Base-by-base conservation (phyloP, 2,888 invertebrate genomes). In the Suillia variegata region DNA sequence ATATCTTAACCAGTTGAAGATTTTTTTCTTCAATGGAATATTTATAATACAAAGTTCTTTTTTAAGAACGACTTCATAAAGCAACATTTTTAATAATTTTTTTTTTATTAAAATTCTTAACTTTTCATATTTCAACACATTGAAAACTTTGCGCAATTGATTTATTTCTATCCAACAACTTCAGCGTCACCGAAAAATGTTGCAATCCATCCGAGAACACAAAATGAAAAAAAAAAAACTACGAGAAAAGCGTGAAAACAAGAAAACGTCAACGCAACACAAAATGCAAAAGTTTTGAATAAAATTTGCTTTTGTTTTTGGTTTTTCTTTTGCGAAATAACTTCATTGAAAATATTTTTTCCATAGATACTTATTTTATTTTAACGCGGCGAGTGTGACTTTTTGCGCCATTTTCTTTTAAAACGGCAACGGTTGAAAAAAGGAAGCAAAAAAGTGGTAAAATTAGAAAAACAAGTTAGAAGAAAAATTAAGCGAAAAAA, bases 141-240 rank as follows among this genome's bases (percentile, higher is more conserved):
- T 49, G 12, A 24, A 56, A 56, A 56, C 49, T 56, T 56, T 56
- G n/a, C 31, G 50, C 49, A 38, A 56, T 56, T 56, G 56, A 56
- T 56, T 56, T 56, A 56, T 50, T 42, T 56, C 48, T n/a, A n/a
- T 22, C 38, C 54, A 22, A 21, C 38, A 34, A 18, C 48, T 31
- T 15, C 33, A n/a, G 2, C 33, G 51, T 18, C 51, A 31, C 5
- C 45, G 13, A 20, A 20, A 17, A 20, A 13, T 45, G 45, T 20
- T 45, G 45, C 45, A 45, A 45, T 45, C 38, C n/a, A 5, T n/a
- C 12, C 6, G 15, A 38, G 15, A 4, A 13, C 38, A 13, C 15
- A 10, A 4, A 13, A 10, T 8, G 38, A 38, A 6, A 10, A 26
- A 26, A 5, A 38, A 38, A 38, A 38, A 38, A 38, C n/a, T n/a